These are phyloP conservation scores for Sturnus vulgaris DNA, from an alignment of 2,113 vertebrate species.

Conservation along the genomic window DNA sequence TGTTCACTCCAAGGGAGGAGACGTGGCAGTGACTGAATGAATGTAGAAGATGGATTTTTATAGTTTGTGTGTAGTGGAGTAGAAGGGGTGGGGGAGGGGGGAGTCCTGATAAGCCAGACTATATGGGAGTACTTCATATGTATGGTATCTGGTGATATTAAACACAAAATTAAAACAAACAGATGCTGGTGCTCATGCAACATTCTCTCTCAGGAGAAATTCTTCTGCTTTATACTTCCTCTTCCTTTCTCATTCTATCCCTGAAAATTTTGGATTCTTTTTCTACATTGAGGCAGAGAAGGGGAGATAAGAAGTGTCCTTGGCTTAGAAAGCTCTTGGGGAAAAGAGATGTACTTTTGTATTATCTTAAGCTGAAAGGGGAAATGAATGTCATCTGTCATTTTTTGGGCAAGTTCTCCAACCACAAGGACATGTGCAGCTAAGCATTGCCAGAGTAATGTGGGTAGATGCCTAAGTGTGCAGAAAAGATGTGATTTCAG, in stretches of 20 bases:
- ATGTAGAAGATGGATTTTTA: not conserved
- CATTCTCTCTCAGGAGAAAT: not conserved
- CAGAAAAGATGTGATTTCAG: not conserved
- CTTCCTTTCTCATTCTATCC: not conserved
- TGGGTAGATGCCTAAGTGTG: not conserved
- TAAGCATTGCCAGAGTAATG: not conserved
- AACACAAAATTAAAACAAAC: not conserved
- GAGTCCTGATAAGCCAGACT: not conserved
- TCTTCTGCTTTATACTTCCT: not conserved
- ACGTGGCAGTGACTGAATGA: not conserved
- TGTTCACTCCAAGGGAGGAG: not conserved
- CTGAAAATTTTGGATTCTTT: not conserved
- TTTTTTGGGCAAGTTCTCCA: not conserved
- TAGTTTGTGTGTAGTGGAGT: not conserved
- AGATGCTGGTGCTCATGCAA: not conserved
- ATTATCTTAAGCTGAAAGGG: not conserved
- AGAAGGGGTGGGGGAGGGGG: not conserved
- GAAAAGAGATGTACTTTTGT: not conserved
- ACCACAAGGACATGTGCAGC: not conserved
- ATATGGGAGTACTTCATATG: not conserved
- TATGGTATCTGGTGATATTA: not conserved
- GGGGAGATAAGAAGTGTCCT: not conserved
- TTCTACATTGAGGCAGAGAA: not conserved
- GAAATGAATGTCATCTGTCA: not conserved
- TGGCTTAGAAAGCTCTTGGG: not conserved